Percentiles rank a stretch among this genome's conserved stretches.
phyloP scores from a whole-genome alignment of 2,797 vertebrate genomes.

The Mustela erminea region DNA sequence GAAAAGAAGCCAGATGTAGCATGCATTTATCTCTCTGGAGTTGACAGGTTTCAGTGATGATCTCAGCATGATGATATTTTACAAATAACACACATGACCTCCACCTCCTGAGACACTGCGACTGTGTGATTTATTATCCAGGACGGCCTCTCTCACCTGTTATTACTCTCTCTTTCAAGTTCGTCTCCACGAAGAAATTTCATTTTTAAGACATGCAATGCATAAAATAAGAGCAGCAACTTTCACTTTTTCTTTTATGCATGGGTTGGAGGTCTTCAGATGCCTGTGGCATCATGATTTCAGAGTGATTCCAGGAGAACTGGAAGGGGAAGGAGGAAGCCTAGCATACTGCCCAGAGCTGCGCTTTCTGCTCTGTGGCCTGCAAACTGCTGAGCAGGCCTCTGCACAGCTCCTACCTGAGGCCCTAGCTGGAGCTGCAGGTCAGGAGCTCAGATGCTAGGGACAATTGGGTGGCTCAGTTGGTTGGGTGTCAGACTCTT shows the following conservation, averaged over 20 bases:
- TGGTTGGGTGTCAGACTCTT: not conserved
- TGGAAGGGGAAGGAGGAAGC: not conserved
- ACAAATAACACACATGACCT: not conserved
- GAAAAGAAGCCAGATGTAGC: slow-evolving; percentile 25
- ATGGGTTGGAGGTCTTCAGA: not conserved
- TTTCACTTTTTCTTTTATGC: not conserved
- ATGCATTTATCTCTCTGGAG: slow-evolving; percentile 52
- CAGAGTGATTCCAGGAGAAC: not conserved
- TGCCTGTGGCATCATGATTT: not conserved
- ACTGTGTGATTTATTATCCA: slow-evolving; percentile 47
- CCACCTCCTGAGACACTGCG: not conserved
- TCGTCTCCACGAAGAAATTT: slow-evolving; percentile 19
- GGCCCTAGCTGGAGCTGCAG: not conserved
- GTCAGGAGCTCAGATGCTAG: slow-evolving; percentile 36
- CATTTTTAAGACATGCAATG: slow-evolving; percentile 25
- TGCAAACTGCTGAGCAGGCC: not conserved
- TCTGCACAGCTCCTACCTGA: not conserved
- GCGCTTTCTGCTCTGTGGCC: not conserved
- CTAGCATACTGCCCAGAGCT: rapidly evolving
- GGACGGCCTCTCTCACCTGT: not conserved
- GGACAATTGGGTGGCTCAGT: not conserved
- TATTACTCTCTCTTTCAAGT: slow-evolving; percentile 18
- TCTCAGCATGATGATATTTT: slow-evolving; percentile 48
- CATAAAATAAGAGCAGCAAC: slow-evolving; percentile 55
- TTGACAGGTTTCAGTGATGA: not conserved